phyloP scores from a whole-genome alignment of 2,888 invertebrate genomes.

The Drosophila conformis region DNA sequence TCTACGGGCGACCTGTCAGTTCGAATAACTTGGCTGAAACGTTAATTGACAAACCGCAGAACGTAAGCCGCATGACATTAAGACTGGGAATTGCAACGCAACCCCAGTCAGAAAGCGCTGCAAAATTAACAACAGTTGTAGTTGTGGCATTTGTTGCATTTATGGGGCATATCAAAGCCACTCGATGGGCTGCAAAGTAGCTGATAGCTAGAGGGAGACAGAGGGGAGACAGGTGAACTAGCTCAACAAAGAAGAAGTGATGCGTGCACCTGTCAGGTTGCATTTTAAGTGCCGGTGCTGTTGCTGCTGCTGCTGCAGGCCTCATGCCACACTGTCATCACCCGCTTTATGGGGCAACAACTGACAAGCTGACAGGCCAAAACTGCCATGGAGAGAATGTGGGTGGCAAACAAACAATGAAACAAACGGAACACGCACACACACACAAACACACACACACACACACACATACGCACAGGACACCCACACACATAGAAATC shows the following conservation, averaged over 20 bases:
- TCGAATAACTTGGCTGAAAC: conserved; percentile 8
- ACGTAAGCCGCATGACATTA: conserved; percentile 10
- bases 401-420: conserved; percentile 24
- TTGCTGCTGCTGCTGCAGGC: conserved; percentile 20
- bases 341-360: conserved; percentile 58
- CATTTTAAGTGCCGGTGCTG: conserved; percentile 51
- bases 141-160: conserved; percentile 27
- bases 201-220: conserved; percentile 13
- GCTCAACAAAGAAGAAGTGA: conserved; percentile 60
- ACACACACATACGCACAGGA: conserved; percentile 20
- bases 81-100: not conserved
- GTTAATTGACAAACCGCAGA: conserved; percentile 11
- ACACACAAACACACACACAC: conserved; percentile 22
- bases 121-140: conserved; percentile 27
- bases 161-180: conserved; percentile 36
- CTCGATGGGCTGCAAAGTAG: conserved; percentile 35
- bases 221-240: conserved; percentile 32
- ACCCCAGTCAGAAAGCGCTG: not conserved
- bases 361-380: conserved; percentile 78
- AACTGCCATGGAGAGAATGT: conserved; percentile 28
- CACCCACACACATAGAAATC: conserved; percentile 25
- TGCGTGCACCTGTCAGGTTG: conserved; percentile 69
- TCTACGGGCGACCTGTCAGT: not conserved
- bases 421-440: conserved; percentile 55
- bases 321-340: conserved; percentile 49